phyloP scores from a whole-genome alignment of 2,113 vertebrate species.

The Misgurnus anguillicaudatus region DNA sequence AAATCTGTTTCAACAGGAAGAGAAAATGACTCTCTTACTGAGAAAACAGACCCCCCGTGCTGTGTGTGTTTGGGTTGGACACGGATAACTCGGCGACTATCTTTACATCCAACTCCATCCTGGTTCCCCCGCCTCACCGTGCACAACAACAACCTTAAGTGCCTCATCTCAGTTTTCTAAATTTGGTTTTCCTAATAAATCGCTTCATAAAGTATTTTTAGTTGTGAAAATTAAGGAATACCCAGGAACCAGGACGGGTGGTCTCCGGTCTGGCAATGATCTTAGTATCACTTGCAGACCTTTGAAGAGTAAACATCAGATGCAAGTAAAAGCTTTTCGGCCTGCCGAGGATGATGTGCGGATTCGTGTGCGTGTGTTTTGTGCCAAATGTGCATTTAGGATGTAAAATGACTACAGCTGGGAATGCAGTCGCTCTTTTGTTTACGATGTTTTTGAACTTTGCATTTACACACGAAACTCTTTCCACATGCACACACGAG shows the following conservation, averaged over 20 bases:
- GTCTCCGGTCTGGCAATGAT: constrained; percentile 40
- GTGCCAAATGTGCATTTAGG: constrained; percentile 36
- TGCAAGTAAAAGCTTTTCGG: not conserved
- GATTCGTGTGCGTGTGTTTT: not conserved
- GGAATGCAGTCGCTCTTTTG: constrained; percentile 25
- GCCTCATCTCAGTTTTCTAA: not conserved
- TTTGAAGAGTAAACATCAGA: not conserved
- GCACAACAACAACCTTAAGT: constrained; percentile 18
- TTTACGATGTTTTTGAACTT: constrained; percentile 49
- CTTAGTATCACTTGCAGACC: not conserved
- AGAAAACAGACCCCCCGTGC: constrained; percentile 36
- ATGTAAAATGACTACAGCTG: constrained; percentile 36
- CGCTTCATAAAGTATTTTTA: not conserved
- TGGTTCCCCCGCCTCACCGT: not conserved
- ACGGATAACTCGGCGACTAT: constrained; percentile 16
- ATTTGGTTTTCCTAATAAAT: not conserved
- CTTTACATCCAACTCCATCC: constrained; percentile 39
- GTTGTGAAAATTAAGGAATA: not conserved
- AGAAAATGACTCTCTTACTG: constrained; percentile 27
- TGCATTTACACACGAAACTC: constrained; percentile 10
- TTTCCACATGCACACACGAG: constrained; percentile 12
- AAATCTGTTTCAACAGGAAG: constrained; percentile 45
- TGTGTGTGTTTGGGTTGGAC: constrained; percentile 42
- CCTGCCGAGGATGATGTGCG: not conserved
- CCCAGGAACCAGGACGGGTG: constrained; percentile 24